phyloP scores from a whole-genome alignment of 2,888 invertebrate genomes.

The Byasa hedistus region DNA sequence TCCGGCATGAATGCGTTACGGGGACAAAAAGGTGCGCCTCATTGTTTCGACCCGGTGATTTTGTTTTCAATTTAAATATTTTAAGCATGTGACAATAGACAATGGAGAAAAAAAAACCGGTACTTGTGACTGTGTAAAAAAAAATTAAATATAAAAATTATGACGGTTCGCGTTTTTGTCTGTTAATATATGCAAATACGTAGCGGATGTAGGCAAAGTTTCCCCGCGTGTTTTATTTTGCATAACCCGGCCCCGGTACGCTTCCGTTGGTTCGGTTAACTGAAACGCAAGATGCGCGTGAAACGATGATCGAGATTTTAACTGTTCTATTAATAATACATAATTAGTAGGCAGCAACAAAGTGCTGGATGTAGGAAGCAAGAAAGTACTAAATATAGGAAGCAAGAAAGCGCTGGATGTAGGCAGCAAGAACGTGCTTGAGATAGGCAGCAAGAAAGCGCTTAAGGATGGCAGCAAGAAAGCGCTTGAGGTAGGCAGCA shows the following conservation, averaged over 20 bases:
- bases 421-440: too few relatives aligned
- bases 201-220: slow-evolving; percentile 48
- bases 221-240: neutral
- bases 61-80: slow-evolving; percentile 77
- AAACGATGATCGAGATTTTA: too few relatives aligned
- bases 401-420: too few relatives aligned
- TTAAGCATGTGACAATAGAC: slow-evolving; percentile 75
- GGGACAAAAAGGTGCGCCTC: slow-evolving; percentile 62
- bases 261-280: slow-evolving; percentile 2
- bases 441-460: too few relatives aligned
- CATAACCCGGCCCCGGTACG: slow-evolving; percentile 20
- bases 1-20: slow-evolving; percentile 43
- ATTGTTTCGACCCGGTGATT: slow-evolving; percentile 75
- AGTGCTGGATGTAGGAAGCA: too few relatives aligned
- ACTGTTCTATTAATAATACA: too few relatives aligned
- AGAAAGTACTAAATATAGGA: too few relatives aligned
- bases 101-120: slow-evolving; percentile 61
- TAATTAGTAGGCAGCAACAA: too few relatives aligned
- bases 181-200: slow-evolving; percentile 71
- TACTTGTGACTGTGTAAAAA: slow-evolving; percentile 72
- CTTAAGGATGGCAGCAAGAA: too few relatives aligned
- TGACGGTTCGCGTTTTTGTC: slow-evolving; percentile 71
- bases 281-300: too few relatives aligned
- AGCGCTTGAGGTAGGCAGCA: too few relatives aligned
- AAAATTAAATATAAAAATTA: slow-evolving; percentile 79